Conservation (phyloP, 2,797 vertebrate genomes). For the Macrochelys suwanniensis region DNA sequence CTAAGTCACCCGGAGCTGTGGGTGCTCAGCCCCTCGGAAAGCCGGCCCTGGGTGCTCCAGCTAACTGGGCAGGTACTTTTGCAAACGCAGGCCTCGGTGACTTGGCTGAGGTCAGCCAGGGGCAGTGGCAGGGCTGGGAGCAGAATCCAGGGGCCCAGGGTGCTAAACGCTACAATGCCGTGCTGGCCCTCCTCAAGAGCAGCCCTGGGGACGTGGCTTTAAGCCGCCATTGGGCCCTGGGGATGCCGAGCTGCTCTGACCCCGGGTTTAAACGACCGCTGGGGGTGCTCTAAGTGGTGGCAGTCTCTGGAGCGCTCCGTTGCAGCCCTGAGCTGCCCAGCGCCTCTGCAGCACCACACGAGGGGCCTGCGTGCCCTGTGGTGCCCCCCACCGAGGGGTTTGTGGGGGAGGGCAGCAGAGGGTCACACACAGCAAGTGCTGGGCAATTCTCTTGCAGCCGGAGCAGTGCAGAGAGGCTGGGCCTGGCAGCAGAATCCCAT, state of each 20-base stretch:
- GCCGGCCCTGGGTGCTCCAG: not conserved
- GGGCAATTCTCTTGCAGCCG: not conserved
- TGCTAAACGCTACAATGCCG: not conserved
- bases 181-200: not conserved
- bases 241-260: not conserved
- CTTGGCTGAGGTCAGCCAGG: not conserved
- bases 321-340: not conserved
- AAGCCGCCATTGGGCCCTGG: not conserved
- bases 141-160: not conserved
- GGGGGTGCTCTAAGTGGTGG: not conserved
- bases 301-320: not conserved
- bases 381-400: not conserved
- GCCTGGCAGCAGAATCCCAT: not conserved
- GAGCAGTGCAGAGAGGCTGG: not conserved
- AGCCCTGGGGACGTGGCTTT: not conserved
- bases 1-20: not conserved
- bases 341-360: not conserved
- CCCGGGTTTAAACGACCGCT: not conserved
- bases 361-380: not conserved
- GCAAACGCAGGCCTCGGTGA: not conserved
- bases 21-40: not conserved
- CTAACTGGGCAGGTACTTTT: not conserved
- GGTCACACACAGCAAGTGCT: not conserved
- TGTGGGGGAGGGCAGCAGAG: not conserved
- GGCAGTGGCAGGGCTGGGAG: not conserved